Conservation (phyloP, 2,888 invertebrate species). For the Diachrysia chrysitis region DNA sequence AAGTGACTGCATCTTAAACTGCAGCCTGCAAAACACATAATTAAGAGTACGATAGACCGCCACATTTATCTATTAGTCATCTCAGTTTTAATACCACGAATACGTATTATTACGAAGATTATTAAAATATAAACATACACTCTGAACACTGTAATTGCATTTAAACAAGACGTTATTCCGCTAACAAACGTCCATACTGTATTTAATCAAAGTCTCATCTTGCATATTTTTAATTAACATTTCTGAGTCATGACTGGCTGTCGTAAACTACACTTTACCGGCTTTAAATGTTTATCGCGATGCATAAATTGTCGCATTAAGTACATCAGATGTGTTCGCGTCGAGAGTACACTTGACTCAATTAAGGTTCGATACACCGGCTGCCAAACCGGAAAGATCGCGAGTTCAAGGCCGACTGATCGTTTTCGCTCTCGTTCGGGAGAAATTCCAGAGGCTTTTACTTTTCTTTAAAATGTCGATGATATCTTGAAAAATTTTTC, state of each 20-base stretch:
- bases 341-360: slow-evolving; percentile 60
- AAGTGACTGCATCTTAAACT: background rate
- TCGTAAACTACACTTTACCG: slow-evolving; percentile 32
- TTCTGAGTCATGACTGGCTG: slow-evolving; percentile 24
- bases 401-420: slow-evolving; percentile 55
- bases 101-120: slow-evolving; percentile 1
- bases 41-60: background rate
- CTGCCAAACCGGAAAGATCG: slow-evolving; percentile 61
- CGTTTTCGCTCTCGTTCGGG: slow-evolving; percentile 52
- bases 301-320: slow-evolving; percentile 53
- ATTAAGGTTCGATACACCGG: slow-evolving; percentile 60
- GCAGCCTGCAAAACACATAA: background rate
- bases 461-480: slow-evolving; percentile 17
- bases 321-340: slow-evolving; percentile 36
- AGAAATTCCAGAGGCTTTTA: slow-evolving; percentile 49
- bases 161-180: slow-evolving; percentile 9
- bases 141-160: background rate
- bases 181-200: slow-evolving; percentile 22
- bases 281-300: slow-evolving; percentile 35
- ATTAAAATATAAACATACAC: background rate
- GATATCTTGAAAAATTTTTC: background rate
- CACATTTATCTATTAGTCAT: slow-evolving; percentile 2
- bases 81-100: slow-evolving; percentile 4
- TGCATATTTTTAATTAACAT: slow-evolving; percentile 42
- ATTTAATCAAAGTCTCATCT: slow-evolving; percentile 45